Base-by-base conservation (phyloP, 2,888 invertebrate species). In the Protodeltote pygarga region DNA sequence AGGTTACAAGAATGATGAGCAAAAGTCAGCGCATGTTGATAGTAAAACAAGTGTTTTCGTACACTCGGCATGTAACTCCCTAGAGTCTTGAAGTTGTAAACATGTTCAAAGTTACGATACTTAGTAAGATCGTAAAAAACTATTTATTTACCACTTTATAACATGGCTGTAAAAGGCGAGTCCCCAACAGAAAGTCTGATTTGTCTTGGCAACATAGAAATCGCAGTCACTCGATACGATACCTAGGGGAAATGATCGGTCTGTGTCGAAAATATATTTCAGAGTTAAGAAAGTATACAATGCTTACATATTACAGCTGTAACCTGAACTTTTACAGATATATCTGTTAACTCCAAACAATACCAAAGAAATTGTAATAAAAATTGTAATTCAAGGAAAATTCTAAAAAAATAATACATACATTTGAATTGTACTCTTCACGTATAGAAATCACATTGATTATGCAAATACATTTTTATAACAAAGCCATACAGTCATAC, bases 381-480 rank as follows among this genome's bases (percentile, higher is more conserved):
- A n/a, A n/a, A n/a, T n/a, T 19, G 13, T 46, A 38, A 32, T 17
- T 10, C 5, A 35, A 32, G 29, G 32, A 45, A 49, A 33, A 42
- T 40, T 11, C 23, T 37, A 23, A 8, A 21, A 44, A 46, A 60
- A 46, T 42, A 21, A 33, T 27, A 47, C 31, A 33, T 8, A 31
- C 14, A 19, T 44, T 29, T 13, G 34, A 41, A 33, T 41, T 20
- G 20, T 47, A 14, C 19, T 38, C 34, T 28, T 27, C 25, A 23
- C 28, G 19, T 23, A 38, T 32, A 47, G 33, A 40, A 63, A 48
- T 63, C 34, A 24, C 16, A 35, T 41, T 63, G 45, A 63, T 67
- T 52, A 67, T 52, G 46, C 32, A 59, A 64, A 65, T 55, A 47
- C 21, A 24, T 23, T 28, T 23, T 29, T 19, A 41, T 46, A 59